Base-by-base conservation (phyloP, 2,113 vertebrate genomes). In the Boleophthalmus pectinirostris region DNA sequence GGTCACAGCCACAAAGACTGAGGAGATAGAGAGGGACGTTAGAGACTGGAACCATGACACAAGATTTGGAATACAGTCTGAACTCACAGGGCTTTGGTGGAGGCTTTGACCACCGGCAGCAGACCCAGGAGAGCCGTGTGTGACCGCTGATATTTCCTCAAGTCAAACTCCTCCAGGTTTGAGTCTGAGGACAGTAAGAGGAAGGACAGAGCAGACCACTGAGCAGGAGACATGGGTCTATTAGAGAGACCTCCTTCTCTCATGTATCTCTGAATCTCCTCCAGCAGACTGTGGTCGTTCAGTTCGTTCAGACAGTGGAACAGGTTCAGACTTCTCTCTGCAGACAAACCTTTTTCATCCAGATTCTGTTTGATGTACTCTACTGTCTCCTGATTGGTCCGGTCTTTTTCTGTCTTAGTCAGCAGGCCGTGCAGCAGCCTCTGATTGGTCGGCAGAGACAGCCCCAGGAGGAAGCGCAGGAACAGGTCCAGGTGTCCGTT, bases 401-500 rank as follows among this genome's bases (percentile, higher is more conserved):
- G 1, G 15, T 16, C 14, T 6, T 51, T 72, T n/a, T 12, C 13
- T 69, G 25, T 70, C 16, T 57, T 45, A 38, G 8, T 43, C 18
- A 72, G 15, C 16, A 80, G 73, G 0, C 61, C 69, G 33, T 1
- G 5, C 7, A 84, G 0, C 2, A 66, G 66, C 8, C 0, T 69
- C 67, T 84, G 78, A 66, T 84, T 80, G 45, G 65, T 46, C 65
- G 66, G 6, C 46, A 77, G 8, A 12, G 73, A 77, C 57, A 83
- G 73, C 71, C 84, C 78, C 35, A 85, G 21, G 21, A 85, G 84
- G 64, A 85, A 85, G 13, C 77, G 80, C 0, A 83, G 73, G 68
- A 86, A 83, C n/a, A 79, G 23, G 70, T 83, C 79, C 60, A 79
- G 29, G 49, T 82, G 81, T 82, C 84, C 75, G 18, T 74, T 82